These are phyloP conservation scores for Lasioglossum albipes DNA, from an alignment of 1,140 invertebrate genomes.

Conservation along the genomic window DNA sequence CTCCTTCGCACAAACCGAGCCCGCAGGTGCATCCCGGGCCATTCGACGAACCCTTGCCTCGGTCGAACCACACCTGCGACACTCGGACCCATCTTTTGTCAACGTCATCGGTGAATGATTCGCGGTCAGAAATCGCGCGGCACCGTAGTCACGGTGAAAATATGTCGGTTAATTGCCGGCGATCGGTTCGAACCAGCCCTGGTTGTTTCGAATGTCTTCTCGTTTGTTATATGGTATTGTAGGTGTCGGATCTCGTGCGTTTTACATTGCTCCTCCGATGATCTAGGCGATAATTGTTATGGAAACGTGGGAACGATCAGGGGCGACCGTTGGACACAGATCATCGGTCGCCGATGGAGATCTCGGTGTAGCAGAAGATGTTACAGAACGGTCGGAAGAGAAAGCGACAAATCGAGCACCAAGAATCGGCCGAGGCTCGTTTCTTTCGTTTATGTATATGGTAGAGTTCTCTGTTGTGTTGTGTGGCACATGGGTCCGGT, in stretches of 20 bases:
- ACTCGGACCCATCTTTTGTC: slow-evolving; percentile 49
- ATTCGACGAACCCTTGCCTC: not conserved
- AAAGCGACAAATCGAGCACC: slow-evolving; percentile 52
- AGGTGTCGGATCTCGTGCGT: not conserved
- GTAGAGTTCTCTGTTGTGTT: slow-evolving; percentile 16
- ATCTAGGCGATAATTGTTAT: not conserved
- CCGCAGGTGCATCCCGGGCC: slow-evolving; percentile 53
- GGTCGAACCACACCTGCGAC: slow-evolving; percentile 27
- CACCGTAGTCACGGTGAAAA: not conserved
- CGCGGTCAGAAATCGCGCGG: not conserved
- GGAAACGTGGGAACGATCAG: not conserved
- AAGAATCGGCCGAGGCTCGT: not conserved
- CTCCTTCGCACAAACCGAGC: slow-evolving; percentile 46
- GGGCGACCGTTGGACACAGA: not conserved
- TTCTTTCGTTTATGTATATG: slow-evolving; percentile 25
- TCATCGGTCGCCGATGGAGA: not conserved
- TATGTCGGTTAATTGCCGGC: slow-evolving; percentile 43
- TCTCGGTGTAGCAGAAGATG: not conserved
- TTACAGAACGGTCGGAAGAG: slow-evolving; percentile 29
- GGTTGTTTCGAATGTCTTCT: not conserved
- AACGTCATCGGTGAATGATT: slow-evolving; percentile 46
- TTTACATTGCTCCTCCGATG: not conserved
- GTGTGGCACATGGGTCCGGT: not conserved
- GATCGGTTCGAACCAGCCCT: not conserved
- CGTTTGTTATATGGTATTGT: not conserved